Base-by-base conservation (phyloP, 2,113 vertebrate genomes). In the Amblyopsis rosae region DNA sequence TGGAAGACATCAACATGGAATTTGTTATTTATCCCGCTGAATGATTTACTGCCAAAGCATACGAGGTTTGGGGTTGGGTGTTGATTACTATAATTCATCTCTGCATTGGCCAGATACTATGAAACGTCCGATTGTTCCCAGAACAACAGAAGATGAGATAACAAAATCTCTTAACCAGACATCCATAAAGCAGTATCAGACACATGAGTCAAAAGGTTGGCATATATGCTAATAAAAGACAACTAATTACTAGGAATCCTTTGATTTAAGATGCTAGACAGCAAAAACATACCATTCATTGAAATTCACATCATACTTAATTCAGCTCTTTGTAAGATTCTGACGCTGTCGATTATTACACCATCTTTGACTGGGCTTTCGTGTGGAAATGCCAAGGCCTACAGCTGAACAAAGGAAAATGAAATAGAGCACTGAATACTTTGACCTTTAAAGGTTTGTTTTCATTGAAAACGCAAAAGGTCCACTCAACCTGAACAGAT, bases 391-490 rank as follows among this genome's bases (percentile, higher is more conserved):
- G 73, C 79, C 79, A 80, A 13, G 33, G 77, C 59, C 80, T 68
- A 9, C 7, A 58, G 45, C 45, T 1, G n/a, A 65, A 81, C 47
- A 75, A 63, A 79, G 59, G 72, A 53, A 73, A 80, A 72, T n/a
- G 47, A 47, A 70, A 76, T 60, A 60, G 70, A 48, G 67, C 33
- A n/a, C 68, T 41, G 65, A 65, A 75, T 66, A 62, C 55, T 54
- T 10, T 86, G 83, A 83, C 84, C 77, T 85, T 82, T 86, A 76
- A 59, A 74, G 76, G 67, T 54, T 70, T 80, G 73, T 79, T 82
- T 75, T 82, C 35, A 63, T 35, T 26, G 2, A 2, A 26, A 26
- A 26, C 2, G 26, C 26, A 75, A 47, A 41, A 41, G 35, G 35
- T 41, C 0, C 35, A 41, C 35, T 41, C 4, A 7, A 41, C 35